Evolutionary conservation across 2,797 vertebrate genomes (phyloP).

Genomic region (Spondyliosoma cantharus): DNA sequence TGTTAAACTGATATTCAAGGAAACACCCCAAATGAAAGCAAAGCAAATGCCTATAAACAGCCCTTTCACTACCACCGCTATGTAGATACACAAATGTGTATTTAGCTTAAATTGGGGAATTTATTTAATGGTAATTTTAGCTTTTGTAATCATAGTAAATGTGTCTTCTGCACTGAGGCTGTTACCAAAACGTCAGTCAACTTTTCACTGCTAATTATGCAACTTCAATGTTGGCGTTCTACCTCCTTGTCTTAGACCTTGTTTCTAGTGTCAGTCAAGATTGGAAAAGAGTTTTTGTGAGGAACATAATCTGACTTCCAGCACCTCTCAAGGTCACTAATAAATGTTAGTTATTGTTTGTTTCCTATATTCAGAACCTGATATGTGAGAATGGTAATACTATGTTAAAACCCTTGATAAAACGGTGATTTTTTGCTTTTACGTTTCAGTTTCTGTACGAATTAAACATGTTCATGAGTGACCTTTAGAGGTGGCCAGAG

Average conservation of each 20-base stretch:
- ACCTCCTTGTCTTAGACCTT: not conserved
- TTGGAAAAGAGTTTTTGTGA: no score
- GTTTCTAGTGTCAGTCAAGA: not conserved
- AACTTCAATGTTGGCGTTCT: constrained; percentile 10
- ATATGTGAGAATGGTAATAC: not conserved
- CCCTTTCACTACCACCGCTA: not conserved
- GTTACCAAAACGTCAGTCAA: not conserved
- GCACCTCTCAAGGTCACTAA: not conserved
- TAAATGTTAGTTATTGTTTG: not conserved
- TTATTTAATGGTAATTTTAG: not conserved
- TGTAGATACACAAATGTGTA: not conserved
- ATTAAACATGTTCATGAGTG: not conserved
- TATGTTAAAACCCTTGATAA: not conserved
- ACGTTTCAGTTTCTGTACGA: not conserved
- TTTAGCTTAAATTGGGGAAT: not conserved
- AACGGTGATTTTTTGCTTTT: not conserved
- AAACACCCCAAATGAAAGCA: not conserved
- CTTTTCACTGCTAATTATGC: not conserved
- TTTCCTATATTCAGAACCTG: not conserved
- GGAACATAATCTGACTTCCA: not conserved
- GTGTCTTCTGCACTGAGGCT: not conserved
- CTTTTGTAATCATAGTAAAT: not conserved
- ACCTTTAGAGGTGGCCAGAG: no score
- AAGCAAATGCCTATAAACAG: not conserved
- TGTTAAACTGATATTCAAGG: not conserved